Evolutionary conservation across 1,140 invertebrate species (phyloP).

Genomic region (Hormaphis cornu): DNA sequence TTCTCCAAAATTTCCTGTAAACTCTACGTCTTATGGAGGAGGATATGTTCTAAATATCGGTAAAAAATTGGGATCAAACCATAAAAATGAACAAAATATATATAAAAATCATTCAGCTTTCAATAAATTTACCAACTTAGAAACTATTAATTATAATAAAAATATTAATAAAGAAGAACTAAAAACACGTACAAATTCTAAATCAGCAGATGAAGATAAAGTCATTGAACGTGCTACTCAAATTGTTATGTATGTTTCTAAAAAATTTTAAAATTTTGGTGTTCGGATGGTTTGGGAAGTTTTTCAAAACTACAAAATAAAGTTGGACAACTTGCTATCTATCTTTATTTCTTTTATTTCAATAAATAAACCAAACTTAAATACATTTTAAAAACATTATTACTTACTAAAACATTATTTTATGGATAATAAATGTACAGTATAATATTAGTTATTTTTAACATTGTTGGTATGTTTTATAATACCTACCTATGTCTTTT

Average conservation of each 20-base stretch:
- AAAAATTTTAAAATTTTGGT: conserved; percentile 6
- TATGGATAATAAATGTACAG: neutral
- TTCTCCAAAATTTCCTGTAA: conserved; percentile 1
- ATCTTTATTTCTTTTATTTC: neutral
- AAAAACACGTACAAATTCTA: conserved; percentile 2
- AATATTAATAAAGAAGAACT: conserved; percentile 12
- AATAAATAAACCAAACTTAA: neutral
- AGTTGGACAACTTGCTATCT: neutral
- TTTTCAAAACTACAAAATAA: neutral
- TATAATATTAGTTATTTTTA: neutral
- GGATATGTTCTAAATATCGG: conserved; percentile 22
- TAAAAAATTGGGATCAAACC: conserved; percentile 18
- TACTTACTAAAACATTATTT: neutral
- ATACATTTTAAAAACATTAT: neutral
- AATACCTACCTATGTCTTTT: no score
- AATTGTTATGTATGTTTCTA: conserved; percentile 68
- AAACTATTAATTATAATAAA: conserved; percentile 15
- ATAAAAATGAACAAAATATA: conserved; percentile 24
- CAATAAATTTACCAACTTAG: conserved; percentile 16
- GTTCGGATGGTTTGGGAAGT: conserved; percentile 30
- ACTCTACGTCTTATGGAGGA: conserved; percentile 17
- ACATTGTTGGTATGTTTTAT: neutral
- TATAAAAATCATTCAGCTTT: conserved; percentile 22
- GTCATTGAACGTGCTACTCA: conserved; percentile 72
- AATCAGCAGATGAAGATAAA: conserved; percentile 56